Base-by-base conservation (phyloP, 2,797 vertebrate genomes). In the Monodelphis domestica region DNA sequence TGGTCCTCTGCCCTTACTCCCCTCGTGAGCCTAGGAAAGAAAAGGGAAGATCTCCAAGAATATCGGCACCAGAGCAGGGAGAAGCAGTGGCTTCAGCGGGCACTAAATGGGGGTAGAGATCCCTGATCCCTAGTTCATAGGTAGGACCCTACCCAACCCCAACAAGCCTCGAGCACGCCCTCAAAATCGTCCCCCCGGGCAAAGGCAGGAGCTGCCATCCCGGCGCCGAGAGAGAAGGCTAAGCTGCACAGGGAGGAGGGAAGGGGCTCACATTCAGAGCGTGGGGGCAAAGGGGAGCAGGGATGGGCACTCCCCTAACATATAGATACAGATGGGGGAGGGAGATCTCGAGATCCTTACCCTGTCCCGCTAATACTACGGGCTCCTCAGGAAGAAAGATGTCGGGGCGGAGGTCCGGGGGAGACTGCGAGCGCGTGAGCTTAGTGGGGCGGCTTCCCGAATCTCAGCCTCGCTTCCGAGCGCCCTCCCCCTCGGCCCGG, bases 1-100 rank as follows among this genome's bases (percentile, higher is more conserved):
- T 92, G 15, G 88, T n/a, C 4, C 57, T 95, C 57, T 91, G 91
- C 91, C 91, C 90, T 87, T 70, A 53, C 57, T 93, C 91, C 14
- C 59, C 88, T 91, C 91, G 26, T 45, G 59, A 91, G 93, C 88
- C 30, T 12, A 56, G 57, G 12, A 84, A 95, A 92, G 55, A 95
- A 87, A 24, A 5, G 53, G 53, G 57, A 91, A 87, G 93, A 91
- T 55, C 91, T 28, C 54, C 92, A 87, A 93, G 33, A 38, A 92
- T 53, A 91, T 89, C 55, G 89, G 17, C 28, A 89, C 59, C 54
- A n/a, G 52, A 12, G 28, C 53, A 89, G 54, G 54, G 87, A 92
- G 89, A 88, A 56, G 54, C 50, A 87, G 12, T 12, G 29, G 5
- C 10, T 84, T 38, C 54, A 70, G 30, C 51, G 5, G 87, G 54